Conservation (phyloP, 2,113 vertebrate genomes). For the Lethenteron camtschaticum region DNA sequence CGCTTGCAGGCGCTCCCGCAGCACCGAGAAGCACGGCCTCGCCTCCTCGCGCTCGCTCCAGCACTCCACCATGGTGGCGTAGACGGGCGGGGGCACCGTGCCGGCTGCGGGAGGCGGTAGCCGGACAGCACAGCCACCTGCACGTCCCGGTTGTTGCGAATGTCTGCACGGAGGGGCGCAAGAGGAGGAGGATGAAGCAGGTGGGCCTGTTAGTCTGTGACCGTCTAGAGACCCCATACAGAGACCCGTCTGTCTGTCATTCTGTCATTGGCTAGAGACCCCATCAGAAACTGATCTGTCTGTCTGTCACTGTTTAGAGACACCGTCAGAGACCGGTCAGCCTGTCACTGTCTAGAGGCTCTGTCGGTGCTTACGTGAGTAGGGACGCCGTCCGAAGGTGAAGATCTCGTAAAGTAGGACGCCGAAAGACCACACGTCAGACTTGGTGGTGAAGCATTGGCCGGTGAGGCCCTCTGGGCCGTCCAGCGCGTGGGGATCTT, state of each 20-base stretch:
- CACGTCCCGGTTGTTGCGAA: no score
- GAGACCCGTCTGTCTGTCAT: no score
- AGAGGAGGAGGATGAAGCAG: no score
- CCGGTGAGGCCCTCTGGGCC: background rate
- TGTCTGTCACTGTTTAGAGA: no score
- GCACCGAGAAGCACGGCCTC: slow-evolving; percentile 44
- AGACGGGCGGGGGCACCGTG: slow-evolving; percentile 49
- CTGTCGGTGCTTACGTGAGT: background rate
- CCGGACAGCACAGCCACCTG: slow-evolving; percentile 13
- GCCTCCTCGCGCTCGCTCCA: slow-evolving; percentile 61
- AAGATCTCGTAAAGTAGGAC: slow-evolving; percentile 1
- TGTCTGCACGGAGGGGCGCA: no score
- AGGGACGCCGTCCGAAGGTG: background rate
- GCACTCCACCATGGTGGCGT: slow-evolving; percentile 50
- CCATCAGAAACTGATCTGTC: no score
- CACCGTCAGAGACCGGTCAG: no score
- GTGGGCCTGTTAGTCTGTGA: no score
- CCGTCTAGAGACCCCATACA: no score
- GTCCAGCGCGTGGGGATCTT: background rate
- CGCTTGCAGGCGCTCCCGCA: no score
- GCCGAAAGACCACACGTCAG: slow-evolving; percentile 1
- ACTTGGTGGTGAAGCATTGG: background rate
- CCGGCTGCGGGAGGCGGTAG: slow-evolving; percentile 70
- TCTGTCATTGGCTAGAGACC: no score
- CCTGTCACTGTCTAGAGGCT: background rate